Conservation (phyloP, 2,113 vertebrate genomes). For the Chaetodon auriga region DNA sequence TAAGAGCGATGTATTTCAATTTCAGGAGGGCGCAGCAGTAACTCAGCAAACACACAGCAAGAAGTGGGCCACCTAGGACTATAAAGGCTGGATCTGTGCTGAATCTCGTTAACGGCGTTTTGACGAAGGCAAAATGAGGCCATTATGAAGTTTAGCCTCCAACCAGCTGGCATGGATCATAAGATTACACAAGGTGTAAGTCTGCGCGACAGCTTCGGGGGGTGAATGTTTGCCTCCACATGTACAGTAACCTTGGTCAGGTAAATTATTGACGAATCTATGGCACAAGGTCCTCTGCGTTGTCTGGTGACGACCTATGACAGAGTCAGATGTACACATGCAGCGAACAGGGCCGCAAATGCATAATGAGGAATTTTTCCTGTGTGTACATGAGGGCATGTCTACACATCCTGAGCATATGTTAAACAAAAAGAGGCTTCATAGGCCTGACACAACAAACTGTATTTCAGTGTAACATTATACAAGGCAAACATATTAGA, state of each 20-base stretch:
- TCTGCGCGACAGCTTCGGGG: conserved; percentile 64
- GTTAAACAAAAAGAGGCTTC: not conserved
- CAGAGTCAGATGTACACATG: not conserved
- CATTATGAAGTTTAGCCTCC: conserved; percentile 41
- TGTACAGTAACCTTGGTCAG: conserved; percentile 66
- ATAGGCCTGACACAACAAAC: not conserved
- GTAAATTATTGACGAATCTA: conserved; percentile 72
- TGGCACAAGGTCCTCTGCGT: conserved; percentile 57
- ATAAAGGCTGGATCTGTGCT: not conserved
- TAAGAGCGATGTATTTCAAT: conserved; percentile 9
- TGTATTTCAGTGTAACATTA: not conserved
- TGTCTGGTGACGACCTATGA: conserved; percentile 48
- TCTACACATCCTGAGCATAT: not conserved
- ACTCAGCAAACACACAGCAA: conserved; percentile 24
- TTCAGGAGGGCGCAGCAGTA: not conserved
- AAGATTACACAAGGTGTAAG: conserved; percentile 41
- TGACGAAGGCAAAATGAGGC: conserved; percentile 42
- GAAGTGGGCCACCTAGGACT: conserved; percentile 28
- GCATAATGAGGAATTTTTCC: not conserved
- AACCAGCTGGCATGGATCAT: conserved; percentile 28
- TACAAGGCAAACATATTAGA: not conserved
- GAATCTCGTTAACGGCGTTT: conserved; percentile 44
- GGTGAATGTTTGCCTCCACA: conserved; percentile 63
- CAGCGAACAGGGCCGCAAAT: not conserved
- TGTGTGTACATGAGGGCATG: not conserved